Evolutionary conservation across 2,797 vertebrate genomes (phyloP), one percentile per base, ranked within the genome.

Genomic region (Hoplostethus atlanticus): DNA sequence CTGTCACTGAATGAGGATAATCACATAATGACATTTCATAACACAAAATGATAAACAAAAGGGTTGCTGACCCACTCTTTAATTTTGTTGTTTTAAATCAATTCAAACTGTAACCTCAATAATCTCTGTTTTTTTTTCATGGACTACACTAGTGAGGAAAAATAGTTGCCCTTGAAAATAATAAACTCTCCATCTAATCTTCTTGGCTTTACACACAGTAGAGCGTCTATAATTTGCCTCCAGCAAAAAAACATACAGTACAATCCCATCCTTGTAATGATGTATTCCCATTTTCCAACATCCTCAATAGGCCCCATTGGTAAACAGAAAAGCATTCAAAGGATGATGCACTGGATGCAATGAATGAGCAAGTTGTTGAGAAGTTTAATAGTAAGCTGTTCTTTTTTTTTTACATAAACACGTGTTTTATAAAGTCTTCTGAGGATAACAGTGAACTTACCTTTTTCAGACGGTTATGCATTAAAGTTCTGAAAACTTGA

Each of bases 391-490:
- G 4, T 34, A 6, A 34, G 31, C 31, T 34, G 31, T 34, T 34
- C 4, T 34, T 34, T 6, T 34, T 34, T 4, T 34, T 6, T 6
- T 34, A 34, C 34, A 34, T 34, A 34, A 46, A 3, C 28, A 17
- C 8, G 4, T 65, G 17, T 1, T 48, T 17, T 2, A 13, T 8
- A 10, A 15, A 57, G 9, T 6, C 9, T 0, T 7, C 0, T 5
- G 3, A 28, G n/a, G 8, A n/a, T 8, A 17, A 9, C 31, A 11
- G 12, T 7, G 5, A 12, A 44, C 76, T 89, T 91, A 95, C 94
- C 93, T 85, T 89, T 64, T 93, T 94, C 5, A 95, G 86, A 0
- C 90, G 91, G 67, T 92, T 92, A 44, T 87, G 78, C 79, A 94
- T 93, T 0, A 93, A 0, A 0, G 54, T 89, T 64, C 72, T 79